Evolutionary conservation across 2,888 invertebrate species (phyloP).

Genomic region (Trachelus troglodyta): DNA sequence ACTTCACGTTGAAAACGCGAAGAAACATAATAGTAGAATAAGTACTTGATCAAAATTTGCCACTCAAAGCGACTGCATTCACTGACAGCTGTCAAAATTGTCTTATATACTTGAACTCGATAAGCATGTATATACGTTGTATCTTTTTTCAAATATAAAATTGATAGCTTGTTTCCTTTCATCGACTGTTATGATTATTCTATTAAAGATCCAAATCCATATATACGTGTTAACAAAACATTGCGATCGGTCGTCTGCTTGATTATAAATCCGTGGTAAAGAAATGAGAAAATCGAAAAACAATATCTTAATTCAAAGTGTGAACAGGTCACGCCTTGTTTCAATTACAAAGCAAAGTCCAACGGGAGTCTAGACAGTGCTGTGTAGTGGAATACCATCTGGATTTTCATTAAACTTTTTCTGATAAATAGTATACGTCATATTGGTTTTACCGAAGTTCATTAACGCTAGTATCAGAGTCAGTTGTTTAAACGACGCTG

Average conservation of each 20-base stretch:
- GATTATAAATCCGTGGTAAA: neutral
- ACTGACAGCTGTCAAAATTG: neutral
- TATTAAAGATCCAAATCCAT: neutral
- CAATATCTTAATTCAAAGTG: neutral
- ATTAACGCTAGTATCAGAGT: neutral
- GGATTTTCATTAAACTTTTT: neutral
- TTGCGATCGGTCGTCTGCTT: neutral
- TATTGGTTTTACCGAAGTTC: neutral
- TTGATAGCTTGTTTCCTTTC: neutral
- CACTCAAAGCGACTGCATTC: neutral
- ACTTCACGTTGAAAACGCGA: neutral
- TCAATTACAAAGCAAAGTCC: constrained; percentile 41
- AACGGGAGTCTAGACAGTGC: constrained; percentile 58
- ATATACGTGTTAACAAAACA: neutral
- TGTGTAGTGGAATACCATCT: constrained; percentile 9
- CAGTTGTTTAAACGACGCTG: neutral
- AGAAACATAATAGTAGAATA: no score
- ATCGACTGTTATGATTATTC: neutral
- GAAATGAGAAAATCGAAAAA: neutral
- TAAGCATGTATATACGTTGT: neutral
- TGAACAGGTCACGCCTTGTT: neutral
- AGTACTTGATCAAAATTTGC: neutral
- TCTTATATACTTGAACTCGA: neutral
- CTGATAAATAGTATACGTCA: neutral
- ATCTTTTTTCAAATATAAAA: neutral